phyloP scores from a whole-genome alignment of 2,797 vertebrate species.

The Clarias fuscus region DNA sequence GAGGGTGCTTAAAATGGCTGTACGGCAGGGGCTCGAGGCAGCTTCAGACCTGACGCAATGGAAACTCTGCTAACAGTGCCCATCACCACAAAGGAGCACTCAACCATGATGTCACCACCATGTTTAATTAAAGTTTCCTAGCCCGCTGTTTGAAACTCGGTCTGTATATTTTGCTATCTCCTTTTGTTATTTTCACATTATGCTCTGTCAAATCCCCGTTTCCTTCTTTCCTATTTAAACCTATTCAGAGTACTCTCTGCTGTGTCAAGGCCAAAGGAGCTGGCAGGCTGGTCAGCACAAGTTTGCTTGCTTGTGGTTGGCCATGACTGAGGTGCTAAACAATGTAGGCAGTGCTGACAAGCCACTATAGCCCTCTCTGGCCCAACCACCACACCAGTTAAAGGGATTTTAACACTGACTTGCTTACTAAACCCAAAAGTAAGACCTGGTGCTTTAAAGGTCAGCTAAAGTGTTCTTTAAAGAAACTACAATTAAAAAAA shows the following conservation, averaged over 20 bases:
- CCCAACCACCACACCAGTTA: constrained; percentile 8
- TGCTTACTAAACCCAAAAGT: background rate
- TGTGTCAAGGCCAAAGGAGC: constrained; percentile 21
- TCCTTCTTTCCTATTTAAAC: background rate
- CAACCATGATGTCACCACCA: constrained; percentile 48
- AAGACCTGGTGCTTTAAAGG: background rate
- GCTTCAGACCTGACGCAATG: constrained; percentile 59
- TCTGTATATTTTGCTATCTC: constrained; percentile 4
- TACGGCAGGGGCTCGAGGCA: constrained; percentile 13
- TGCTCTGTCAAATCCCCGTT: background rate
- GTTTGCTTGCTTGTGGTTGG: constrained; percentile 33
- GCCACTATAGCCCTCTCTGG: background rate
- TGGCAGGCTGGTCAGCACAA: constrained; percentile 17
- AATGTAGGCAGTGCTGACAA: constrained; percentile 30
- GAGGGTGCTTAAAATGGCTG: constrained; percentile 46
- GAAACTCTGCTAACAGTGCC: constrained; percentile 60
- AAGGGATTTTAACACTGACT: background rate
- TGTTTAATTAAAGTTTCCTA: constrained; percentile 48
- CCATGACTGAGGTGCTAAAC: constrained; percentile 31
- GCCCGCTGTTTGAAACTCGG: constrained; percentile 21
- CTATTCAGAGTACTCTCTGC: background rate
- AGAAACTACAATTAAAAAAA: background rate
- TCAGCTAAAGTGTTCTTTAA: background rate
- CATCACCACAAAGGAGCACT: constrained; percentile 53
- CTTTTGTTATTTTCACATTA: background rate